These are phyloP conservation scores for Seriola quinqueradiata DNA, from an alignment of 2,113 vertebrate species.

Conservation along the genomic window DNA sequence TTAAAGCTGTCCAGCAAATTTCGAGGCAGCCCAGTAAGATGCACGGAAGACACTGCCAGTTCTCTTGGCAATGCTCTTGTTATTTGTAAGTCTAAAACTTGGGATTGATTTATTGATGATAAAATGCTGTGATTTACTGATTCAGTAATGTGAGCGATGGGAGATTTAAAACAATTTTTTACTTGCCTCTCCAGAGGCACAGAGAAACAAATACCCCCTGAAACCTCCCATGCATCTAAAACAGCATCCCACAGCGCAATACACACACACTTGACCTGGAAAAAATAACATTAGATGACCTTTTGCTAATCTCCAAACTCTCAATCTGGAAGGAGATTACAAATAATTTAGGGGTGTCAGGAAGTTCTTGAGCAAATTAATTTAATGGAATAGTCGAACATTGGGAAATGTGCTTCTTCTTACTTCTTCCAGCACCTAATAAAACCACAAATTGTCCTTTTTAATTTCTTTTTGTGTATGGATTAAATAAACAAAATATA, in stretches of 20 bases:
- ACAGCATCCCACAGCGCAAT: neutral
- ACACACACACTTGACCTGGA: neutral
- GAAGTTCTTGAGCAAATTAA: neutral
- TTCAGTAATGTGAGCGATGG: slow-evolving; percentile 33
- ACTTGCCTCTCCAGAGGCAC: neutral
- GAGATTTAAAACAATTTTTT: neutral
- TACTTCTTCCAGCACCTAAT: too few species aligned
- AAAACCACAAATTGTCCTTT: too few species aligned
- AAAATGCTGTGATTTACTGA: slow-evolving; percentile 36
- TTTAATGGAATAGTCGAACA: neutral
- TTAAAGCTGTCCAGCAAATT: slow-evolving; percentile 46
- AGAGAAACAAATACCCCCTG: slow-evolving; percentile 14
- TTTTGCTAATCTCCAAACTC: neutral
- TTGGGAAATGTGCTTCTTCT: too few species aligned
- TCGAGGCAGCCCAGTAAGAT: slow-evolving; percentile 35
- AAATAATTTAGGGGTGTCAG: too few species aligned
- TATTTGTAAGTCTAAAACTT: slow-evolving; percentile 30
- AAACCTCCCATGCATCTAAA: slow-evolving; percentile 25
- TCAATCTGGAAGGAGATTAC: neutral
- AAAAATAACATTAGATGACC: neutral
- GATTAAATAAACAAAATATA: neutral
- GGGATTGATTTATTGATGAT: slow-evolving; percentile 26
- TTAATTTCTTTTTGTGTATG: neutral
- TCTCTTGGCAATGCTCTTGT: slow-evolving; percentile 37
- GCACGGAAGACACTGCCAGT: slow-evolving; percentile 31